A percentile compares a stretch with the other conserved stretches of the same genome.
Conservation (phyloP, 2,113 vertebrate species). For the Alectura lathami region DNA sequence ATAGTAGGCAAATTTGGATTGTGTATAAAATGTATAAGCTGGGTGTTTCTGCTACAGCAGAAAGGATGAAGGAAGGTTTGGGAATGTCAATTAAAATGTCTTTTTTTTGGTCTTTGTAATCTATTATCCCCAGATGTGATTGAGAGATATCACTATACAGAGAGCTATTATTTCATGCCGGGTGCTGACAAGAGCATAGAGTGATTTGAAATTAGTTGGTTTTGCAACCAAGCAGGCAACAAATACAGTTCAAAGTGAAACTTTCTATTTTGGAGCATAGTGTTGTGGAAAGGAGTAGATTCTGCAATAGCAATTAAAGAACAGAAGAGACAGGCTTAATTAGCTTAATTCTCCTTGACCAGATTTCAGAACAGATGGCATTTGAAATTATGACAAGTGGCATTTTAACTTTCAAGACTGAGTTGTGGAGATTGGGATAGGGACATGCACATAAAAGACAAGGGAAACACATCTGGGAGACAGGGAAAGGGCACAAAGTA, state of each 20-base stretch:
- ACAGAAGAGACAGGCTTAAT: background rate
- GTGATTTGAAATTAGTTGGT: background rate
- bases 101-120: background rate
- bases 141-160: background rate
- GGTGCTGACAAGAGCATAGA: background rate
- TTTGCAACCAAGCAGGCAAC: background rate
- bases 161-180: background rate
- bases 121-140: background rate
- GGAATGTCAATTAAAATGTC: background rate
- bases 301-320: slow-evolving; percentile 18
- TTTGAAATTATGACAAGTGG: background rate
- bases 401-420: background rate
- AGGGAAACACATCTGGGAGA: background rate
- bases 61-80: background rate
- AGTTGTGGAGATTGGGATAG: background rate
- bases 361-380: slow-evolving; percentile 37
- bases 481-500: background rate
- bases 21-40: background rate
- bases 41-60: background rate
- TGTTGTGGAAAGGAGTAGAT: background rate
- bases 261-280: background rate
- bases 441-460: background rate
- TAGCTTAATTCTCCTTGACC: background rate
- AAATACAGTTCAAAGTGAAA: background rate
- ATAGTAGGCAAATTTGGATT: background rate